These are phyloP conservation scores for Hirudinaria manillensis DNA, from an alignment of 2,888 invertebrate species.

Conservation along the genomic window DNA sequence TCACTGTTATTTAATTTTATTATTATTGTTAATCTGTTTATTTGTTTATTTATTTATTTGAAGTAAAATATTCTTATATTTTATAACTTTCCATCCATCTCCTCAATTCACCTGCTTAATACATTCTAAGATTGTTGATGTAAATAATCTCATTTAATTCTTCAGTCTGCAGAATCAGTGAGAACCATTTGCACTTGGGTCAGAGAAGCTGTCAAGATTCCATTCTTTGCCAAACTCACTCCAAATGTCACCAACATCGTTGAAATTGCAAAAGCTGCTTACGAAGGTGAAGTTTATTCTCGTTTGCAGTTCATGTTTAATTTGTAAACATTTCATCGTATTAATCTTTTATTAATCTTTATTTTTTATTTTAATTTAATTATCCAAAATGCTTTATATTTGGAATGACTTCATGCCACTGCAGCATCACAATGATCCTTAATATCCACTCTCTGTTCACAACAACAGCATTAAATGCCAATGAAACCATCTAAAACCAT, in stretches of 20 bases:
- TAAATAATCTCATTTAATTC: background rate
- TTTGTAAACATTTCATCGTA: background rate
- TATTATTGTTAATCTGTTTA: too few species aligned
- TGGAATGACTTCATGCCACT: too few species aligned
- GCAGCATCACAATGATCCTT: too few species aligned
- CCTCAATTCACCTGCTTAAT: background rate
- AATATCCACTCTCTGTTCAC: too few species aligned
- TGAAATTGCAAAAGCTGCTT: conserved; percentile 78
- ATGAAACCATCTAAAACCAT: too few species aligned
- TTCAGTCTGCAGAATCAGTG: conserved; percentile 62
- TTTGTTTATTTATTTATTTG: too few species aligned
- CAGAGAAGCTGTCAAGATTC: conserved; percentile 74
- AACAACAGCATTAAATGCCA: too few species aligned
- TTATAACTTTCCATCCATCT: background rate
- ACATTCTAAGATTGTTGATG: background rate
- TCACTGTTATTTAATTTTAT: too few species aligned
- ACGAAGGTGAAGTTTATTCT: conserved; percentile 66
- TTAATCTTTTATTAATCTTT: background rate
- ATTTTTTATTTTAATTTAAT: too few species aligned
- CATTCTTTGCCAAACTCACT: conserved; percentile 93
- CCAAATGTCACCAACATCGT: conserved; percentile 94
- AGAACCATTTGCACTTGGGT: conserved; percentile 87
- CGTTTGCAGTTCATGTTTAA: background rate
- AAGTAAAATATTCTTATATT: background rate
- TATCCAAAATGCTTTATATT: too few species aligned